phyloP scores from a whole-genome alignment of 2,888 invertebrate species.

The Brachyptera putata region DNA sequence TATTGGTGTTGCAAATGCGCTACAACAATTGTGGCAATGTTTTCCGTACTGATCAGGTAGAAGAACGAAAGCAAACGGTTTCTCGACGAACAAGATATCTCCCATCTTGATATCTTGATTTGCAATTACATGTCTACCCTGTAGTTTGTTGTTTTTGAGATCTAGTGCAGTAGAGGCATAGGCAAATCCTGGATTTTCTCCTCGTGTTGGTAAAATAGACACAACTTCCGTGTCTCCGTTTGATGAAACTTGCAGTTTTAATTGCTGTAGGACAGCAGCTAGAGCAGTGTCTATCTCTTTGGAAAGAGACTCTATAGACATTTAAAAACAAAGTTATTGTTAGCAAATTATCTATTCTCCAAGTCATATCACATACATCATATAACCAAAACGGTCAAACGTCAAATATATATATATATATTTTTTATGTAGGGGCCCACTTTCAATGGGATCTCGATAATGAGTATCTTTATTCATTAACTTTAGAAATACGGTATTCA shows the following conservation, averaged over 20 bases:
- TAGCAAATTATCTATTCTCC: no score
- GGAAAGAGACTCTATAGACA: slow-evolving; percentile 5
- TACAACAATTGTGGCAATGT: slow-evolving; percentile 73
- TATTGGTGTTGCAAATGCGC: slow-evolving; percentile 53
- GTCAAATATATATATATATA: no score
- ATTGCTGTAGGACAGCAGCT: neutral
- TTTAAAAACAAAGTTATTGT: no score
- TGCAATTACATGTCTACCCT: slow-evolving; percentile 64
- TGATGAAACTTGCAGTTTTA: neutral
- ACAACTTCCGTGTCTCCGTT: neutral
- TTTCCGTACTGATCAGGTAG: slow-evolving; percentile 50
- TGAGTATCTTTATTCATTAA: neutral
- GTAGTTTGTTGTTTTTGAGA: neutral
- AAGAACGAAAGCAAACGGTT: slow-evolving; percentile 73
- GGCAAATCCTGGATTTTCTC: slow-evolving; percentile 50
- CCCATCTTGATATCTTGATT: slow-evolving; percentile 56
- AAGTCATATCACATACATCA: no score
- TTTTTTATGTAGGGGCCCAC: no score
- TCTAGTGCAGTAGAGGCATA: slow-evolving; percentile 50
- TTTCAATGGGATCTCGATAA: neutral
- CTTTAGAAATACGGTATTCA: no score
- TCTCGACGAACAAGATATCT: slow-evolving; percentile 73
- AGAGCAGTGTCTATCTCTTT: neutral
- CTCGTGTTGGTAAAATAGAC: slow-evolving; percentile 39
- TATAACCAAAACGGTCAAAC: neutral